Conservation (phyloP, 2,888 invertebrate genomes). For the Lepidochitona cinerea region DNA sequence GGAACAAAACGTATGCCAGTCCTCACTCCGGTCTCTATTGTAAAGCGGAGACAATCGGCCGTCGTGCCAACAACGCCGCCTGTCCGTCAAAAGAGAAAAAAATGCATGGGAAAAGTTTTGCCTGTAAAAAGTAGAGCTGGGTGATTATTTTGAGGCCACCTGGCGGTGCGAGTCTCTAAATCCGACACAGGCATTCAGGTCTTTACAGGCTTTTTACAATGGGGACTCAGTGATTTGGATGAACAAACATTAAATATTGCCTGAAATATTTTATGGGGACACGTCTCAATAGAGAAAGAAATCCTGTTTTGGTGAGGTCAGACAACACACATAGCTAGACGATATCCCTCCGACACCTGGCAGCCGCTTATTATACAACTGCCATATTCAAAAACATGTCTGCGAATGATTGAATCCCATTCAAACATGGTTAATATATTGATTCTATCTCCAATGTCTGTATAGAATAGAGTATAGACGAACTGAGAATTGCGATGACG, state of each 20-base stretch:
- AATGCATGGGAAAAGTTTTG: background rate
- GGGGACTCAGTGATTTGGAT: background rate
- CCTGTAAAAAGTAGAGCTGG: background rate
- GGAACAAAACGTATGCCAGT: conserved; percentile 2
- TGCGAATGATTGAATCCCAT: no score
- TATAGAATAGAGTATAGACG: no score
- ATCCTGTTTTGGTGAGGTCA: no score
- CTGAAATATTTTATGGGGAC: background rate
- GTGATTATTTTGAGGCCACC: background rate
- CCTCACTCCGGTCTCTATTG: background rate
- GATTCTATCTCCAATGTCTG: no score
- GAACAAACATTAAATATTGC: background rate
- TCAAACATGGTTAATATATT: no score
- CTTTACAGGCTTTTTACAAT: no score
- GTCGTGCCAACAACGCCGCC: background rate
- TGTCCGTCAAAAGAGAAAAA: background rate
- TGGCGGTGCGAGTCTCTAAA: background rate
- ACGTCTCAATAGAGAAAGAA: no score
- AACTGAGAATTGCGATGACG: no score
- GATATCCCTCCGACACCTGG: no score
- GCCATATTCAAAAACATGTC: no score
- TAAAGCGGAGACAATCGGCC: background rate
- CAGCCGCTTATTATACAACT: no score
- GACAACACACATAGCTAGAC: no score
- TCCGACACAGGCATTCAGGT: background rate